phyloP scores from a whole-genome alignment of 2,113 vertebrate genomes.

The Maccullochella peelii region DNA sequence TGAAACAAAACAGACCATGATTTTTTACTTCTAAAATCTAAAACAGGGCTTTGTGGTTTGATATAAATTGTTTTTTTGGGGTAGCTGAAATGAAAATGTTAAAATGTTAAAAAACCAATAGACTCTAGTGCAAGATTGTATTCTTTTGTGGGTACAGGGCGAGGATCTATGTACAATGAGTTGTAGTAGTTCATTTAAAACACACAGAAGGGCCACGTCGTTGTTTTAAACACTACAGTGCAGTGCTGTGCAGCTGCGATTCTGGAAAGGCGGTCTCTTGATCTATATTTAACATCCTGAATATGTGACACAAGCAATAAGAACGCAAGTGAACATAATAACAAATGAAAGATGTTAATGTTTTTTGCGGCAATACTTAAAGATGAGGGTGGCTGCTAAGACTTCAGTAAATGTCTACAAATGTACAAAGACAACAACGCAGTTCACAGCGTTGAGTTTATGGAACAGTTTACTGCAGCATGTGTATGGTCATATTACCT shows the following conservation, averaged over 20 bases:
- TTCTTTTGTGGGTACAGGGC: neutral
- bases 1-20: neutral
- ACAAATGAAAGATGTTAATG: neutral
- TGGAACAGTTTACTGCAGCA: constrained; percentile 4
- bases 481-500: constrained; percentile 29
- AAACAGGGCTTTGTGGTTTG: neutral
- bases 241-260: neutral
- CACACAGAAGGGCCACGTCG: neutral
- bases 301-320: constrained; percentile 1
- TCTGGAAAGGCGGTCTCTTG: neutral
- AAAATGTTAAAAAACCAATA: neutral
- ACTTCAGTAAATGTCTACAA: neutral
- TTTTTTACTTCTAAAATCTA: neutral
- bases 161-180: neutral
- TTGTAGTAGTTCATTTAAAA: constrained; percentile 3
- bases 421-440: neutral
- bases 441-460: constrained; percentile 21
- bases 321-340: neutral
- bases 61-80: neutral
- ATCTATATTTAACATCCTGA: constrained; percentile 31
- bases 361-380: neutral
- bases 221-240: neutral
- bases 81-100: neutral
- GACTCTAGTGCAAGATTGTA: neutral
- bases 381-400: neutral